A percentile compares a stretch with the other conserved stretches of the same genome.
Conservation (phyloP, 1,140 invertebrate species). For the Scaptomyza pallida region DNA sequence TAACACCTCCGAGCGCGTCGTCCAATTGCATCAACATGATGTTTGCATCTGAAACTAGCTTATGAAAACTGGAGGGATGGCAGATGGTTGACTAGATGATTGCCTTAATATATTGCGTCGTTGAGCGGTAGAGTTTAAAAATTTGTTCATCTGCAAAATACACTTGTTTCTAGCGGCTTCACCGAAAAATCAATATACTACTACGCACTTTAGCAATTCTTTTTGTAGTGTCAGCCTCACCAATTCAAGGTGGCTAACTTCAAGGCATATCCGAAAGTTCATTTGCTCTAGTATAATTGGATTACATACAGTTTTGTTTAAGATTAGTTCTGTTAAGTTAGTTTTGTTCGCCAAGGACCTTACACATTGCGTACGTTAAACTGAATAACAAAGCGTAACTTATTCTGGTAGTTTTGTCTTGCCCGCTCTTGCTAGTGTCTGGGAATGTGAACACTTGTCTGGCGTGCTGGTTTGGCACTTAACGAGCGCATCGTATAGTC, state of each 20-base stretch:
- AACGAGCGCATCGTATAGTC: slow-evolving; percentile 54
- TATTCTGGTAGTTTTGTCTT: slow-evolving; percentile 44
- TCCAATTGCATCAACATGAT: slow-evolving; percentile 72
- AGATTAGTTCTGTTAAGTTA: not conserved
- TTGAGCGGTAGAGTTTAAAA: slow-evolving; percentile 72
- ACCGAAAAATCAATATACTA: slow-evolving; percentile 57
- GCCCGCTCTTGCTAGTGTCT: slow-evolving; percentile 4
- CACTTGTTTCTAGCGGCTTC: slow-evolving; percentile 46
- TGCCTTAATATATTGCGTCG: slow-evolving; percentile 50
- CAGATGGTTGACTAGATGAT: not conserved
- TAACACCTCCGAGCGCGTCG: slow-evolving; percentile 67
- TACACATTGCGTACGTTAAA: slow-evolving; percentile 47
- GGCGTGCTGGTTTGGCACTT: slow-evolving; percentile 47
- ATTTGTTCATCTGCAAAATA: slow-evolving; percentile 68
- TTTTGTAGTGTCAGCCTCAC: slow-evolving; percentile 67
- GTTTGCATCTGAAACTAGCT: slow-evolving; percentile 15
- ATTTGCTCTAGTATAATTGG: slow-evolving; percentile 70
- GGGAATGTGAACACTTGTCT: slow-evolving; percentile 40
- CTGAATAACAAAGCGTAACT: slow-evolving; percentile 52
- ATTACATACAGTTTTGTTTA: slow-evolving; percentile 85
- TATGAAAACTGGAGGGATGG: not conserved
- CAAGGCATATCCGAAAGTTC: slow-evolving; percentile 65
- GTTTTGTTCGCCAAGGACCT: slow-evolving; percentile 25
- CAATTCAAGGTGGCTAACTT: slow-evolving; percentile 20
- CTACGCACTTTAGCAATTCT: slow-evolving; percentile 79